Conservation (phyloP, 2,888 invertebrate genomes). For the Celastrina argiolus region DNA sequence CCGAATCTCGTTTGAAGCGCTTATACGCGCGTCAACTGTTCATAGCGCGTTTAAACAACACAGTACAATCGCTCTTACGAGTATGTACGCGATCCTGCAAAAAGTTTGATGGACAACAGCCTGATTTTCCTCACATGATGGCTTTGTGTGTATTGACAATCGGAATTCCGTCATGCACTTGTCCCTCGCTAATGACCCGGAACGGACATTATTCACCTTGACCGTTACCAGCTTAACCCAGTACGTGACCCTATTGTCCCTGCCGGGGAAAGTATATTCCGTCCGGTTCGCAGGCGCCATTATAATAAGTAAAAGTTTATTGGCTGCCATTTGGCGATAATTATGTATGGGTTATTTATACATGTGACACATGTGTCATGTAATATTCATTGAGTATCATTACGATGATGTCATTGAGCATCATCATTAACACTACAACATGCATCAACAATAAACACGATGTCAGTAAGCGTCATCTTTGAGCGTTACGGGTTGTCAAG, state of each 20-base stretch:
- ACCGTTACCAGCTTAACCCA: neutral
- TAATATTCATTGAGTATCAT: neutral
- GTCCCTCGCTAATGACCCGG: neutral
- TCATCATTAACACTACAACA: neutral
- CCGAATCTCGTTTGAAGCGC: too few species aligned
- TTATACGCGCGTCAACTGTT: too few species aligned
- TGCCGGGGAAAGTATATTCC: neutral
- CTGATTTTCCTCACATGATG: too few species aligned
- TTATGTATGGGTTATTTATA: neutral
- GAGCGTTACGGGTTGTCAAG: neutral
- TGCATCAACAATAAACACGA: neutral
- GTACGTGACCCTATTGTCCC: slow-evolving; percentile 1
- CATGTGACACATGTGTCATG: neutral
- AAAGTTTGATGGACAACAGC: too few species aligned
- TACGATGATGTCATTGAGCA: neutral
- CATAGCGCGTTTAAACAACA: too few species aligned
- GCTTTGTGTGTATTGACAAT: neutral
- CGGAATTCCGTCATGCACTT: neutral
- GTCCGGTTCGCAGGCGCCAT: neutral
- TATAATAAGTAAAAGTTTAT: slow-evolving; percentile 3
- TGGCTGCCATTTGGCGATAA: neutral
- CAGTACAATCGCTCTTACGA: too few species aligned
- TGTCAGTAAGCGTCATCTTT: neutral
- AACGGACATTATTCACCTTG: neutral
- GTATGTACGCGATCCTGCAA: too few species aligned